Evolutionary conservation across 2,113 vertebrate genomes (phyloP), one percentile per base, ranked within the genome.

Genomic region (Protomyctophum bolini): DNA sequence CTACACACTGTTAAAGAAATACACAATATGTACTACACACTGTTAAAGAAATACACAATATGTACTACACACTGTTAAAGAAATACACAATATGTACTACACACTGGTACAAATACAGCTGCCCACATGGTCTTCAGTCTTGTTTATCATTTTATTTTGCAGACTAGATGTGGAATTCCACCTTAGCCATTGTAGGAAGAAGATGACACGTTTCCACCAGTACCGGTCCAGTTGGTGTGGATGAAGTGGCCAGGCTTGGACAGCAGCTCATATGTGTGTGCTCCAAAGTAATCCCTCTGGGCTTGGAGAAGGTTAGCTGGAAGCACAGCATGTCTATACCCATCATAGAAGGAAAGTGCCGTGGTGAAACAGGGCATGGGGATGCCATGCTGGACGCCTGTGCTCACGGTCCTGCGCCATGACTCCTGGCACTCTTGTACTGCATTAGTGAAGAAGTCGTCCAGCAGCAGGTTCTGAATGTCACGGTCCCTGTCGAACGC

Each of bases 341-440:
- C 98, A 0, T 99, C 98, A 0, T 97, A 99, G 93, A 99, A 99
- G 63, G 97, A 95, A 71, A 99, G 91, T 0, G 98, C 98, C 0
- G 97, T 99, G 73, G 95, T 96, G 92, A 99, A 98, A 75, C 96
- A 98, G 29, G 98, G 98, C 96, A 99, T 96, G 2, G 97, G 98
- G 76, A 98, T 97, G 7, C 98, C 98, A 0, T 89, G 84, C 89
- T 97, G 95, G 45, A 99, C 95, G 0, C 97, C 97, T 0, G 91
- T 93, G 67, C 95, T 94, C 73, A 99, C 84, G 0, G 93, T 88
- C 61, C 89, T 91, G 61, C 97, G 93, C 97, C 98, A 99, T 0
- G 98, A 96, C 12, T 92, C 96, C 98, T 99, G 98, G 70, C 95
- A 97, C 55, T 94, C 90, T 78, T 96, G 94, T 70, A 97, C 93